Evolutionary conservation across 2,888 invertebrate genomes (phyloP).

Genomic region (Ctena decussata): DNA sequence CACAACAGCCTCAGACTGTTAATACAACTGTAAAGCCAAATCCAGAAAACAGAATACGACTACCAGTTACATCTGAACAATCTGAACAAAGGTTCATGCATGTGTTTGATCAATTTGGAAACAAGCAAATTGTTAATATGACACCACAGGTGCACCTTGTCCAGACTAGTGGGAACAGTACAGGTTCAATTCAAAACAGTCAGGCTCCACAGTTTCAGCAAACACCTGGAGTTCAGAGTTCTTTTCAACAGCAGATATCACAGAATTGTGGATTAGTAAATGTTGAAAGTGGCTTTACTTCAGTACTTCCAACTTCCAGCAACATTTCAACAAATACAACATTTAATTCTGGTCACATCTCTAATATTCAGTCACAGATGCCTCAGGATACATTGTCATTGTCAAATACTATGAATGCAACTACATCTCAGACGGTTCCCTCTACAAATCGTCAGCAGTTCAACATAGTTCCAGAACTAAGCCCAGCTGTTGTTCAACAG

Average conservation of each 20-base stretch:
- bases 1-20: background rate
- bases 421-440: background rate
- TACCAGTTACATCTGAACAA: background rate
- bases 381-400: background rate
- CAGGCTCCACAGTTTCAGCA: background rate
- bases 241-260: background rate
- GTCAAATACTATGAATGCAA: background rate
- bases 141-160: background rate
- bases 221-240: background rate
- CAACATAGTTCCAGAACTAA: slow-evolving; percentile 55
- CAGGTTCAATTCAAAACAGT: background rate
- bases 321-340: background rate
- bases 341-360: background rate
- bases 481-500: slow-evolving; percentile 60
- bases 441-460: slow-evolving; percentile 13
- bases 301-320: background rate
- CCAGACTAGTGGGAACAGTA: background rate
- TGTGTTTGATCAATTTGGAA: slow-evolving; percentile 2
- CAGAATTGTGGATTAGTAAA: too few species aligned
- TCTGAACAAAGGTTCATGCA: slow-evolving; percentile 1
- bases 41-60: background rate
- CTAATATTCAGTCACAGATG: background rate
- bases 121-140: slow-evolving; percentile 7
- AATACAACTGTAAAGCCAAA: background rate
- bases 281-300: too few species aligned